A percentile compares a stretch with the other conserved stretches of the same genome.
phyloP scores from a whole-genome alignment of 1,140 invertebrate genomes.

The roundworm (Caenorhabditis elegans) region WBcel235 BX284602.5:8468501-8469000 shows the following conservation, averaged over 20 bases:
- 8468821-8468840: not conserved
- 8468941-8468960: constrained; percentile 37
- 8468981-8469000: not conserved
- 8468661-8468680: constrained; percentile 37
- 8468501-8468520: constrained; percentile 34
- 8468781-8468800: constrained; percentile 18
- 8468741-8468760: not conserved
- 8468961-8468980: constrained; percentile 37
- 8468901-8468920: not conserved
- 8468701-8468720: not conserved
- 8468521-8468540: constrained; percentile 15
- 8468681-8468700: not conserved
- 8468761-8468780: constrained; percentile 22
- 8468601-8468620: constrained; percentile 33
- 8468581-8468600: no score
- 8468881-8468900: not conserved
- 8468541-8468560: constrained; percentile 33
- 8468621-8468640: constrained; percentile 19
- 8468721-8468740: constrained; percentile 5
- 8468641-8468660: constrained; percentile 18
- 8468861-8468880: constrained; percentile 16
- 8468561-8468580: not conserved
- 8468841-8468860: not conserved
- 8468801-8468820: constrained; percentile 35
- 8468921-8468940: constrained; percentile 27